A percentile compares a stretch with the other conserved stretches of the same genome.
phyloP scores from a whole-genome alignment of 2,888 invertebrate species.

The Troides aeacus region DNA sequence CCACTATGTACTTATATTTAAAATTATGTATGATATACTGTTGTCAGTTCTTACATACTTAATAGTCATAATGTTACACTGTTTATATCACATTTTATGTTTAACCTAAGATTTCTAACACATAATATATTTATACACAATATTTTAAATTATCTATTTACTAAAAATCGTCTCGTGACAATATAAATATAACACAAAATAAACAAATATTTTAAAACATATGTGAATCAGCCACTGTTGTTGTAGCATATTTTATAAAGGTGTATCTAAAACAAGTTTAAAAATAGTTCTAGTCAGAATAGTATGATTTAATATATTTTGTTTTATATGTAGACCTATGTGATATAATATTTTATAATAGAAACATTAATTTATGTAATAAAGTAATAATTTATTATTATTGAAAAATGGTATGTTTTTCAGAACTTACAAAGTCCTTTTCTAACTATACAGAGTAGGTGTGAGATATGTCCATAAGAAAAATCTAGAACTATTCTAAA shows the following conservation, averaged over 20 bases:
- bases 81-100: constrained; percentile 11
- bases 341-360: not conserved
- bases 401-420: too few species aligned
- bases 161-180: not conserved
- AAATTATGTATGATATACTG: constrained; percentile 6
- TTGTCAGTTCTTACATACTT: constrained; percentile 2
- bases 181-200: constrained; percentile 1
- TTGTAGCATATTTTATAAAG: constrained; percentile 22
- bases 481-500: not conserved
- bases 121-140: constrained; percentile 10
- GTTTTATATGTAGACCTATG: not conserved
- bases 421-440: too few species aligned
- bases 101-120: constrained; percentile 9
- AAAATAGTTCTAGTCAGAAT: not conserved
- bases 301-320: not conserved
- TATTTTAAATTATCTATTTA: constrained; percentile 3
- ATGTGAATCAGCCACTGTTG: constrained; percentile 8
- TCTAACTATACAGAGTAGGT: not conserved
- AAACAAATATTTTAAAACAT: constrained; percentile 5
- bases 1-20: constrained; percentile 17
- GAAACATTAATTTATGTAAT: too few species aligned
- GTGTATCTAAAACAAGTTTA: constrained; percentile 33
- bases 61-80: constrained; percentile 5
- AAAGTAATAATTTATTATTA: too few species aligned
- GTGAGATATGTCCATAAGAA: not conserved